Conservation (phyloP, 2,888 invertebrate genomes). For the Cyclophora punctaria region DNA sequence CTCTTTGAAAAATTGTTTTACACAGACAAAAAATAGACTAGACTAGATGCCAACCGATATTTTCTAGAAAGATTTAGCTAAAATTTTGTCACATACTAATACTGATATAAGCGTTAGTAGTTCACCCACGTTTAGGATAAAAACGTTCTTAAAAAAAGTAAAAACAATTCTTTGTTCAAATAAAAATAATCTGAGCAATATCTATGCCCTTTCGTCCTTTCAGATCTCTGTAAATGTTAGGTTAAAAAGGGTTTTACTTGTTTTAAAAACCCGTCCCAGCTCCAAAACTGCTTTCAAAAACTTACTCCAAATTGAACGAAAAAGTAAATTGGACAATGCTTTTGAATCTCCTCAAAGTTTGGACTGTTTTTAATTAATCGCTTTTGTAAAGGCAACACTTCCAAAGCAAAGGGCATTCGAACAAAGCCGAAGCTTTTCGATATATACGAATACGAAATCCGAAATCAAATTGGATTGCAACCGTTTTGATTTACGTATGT, state of each 20-base stretch:
- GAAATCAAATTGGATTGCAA: neutral
- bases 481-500: neutral
- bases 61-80: no score
- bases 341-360: constrained; percentile 33
- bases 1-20: neutral
- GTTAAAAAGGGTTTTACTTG: no score
- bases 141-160: no score
- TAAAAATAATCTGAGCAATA: no score
- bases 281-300: neutral
- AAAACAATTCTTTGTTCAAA: no score
- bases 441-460: constrained; percentile 25
- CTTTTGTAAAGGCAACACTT: constrained; percentile 37
- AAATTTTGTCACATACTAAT: no score
- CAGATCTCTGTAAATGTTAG: no score
- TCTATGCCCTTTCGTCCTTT: no score
- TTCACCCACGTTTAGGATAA: no score
- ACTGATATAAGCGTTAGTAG: no score
- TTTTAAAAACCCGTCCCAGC: no score
- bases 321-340: constrained; percentile 30
- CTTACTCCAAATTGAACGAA: neutral
- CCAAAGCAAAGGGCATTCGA: constrained; percentile 40
- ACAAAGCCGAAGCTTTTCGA: constrained; percentile 27
- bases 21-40: neutral
- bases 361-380: constrained; percentile 47
- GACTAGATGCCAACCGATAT: no score